A percentile compares a stretch with the other conserved stretches of the same genome.
Conservation (phyloP, 2,113 vertebrate species). For the Proterorhinus semilunaris region DNA sequence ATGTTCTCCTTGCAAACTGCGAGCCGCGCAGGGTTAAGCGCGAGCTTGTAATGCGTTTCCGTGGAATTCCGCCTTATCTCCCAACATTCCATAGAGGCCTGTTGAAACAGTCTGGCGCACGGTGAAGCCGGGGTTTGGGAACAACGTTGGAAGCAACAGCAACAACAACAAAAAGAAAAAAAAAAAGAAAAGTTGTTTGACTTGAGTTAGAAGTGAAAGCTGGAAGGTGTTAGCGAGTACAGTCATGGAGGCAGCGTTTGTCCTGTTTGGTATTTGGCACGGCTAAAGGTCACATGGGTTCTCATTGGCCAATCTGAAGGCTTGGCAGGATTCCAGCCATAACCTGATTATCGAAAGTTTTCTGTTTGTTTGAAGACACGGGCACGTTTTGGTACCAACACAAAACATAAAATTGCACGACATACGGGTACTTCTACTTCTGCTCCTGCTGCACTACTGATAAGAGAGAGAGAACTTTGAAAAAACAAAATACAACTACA, state of each 20-base stretch:
- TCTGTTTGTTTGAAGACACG: no score
- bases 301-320: background rate
- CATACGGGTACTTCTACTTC: background rate
- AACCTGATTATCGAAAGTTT: no score
- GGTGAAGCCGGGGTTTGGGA: background rate
- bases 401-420: no score
- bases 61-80: constrained; percentile 3
- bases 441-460: no score
- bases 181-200: background rate
- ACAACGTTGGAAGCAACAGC: background rate
- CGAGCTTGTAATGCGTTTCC: background rate
- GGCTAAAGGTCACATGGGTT: background rate
- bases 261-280: background rate
- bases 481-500: background rate
- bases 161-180: no score
- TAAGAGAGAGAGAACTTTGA: no score
- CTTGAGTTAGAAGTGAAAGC: background rate
- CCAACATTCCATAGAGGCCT: constrained; percentile 3
- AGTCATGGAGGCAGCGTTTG: background rate
- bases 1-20: no score
- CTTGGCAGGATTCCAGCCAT: background rate
- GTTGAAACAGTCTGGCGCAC: background rate
- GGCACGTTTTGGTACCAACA: no score
- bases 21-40: no score
- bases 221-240: background rate